phyloP scores from a whole-genome alignment of 53 echinoderm and acorn worm species.

The Apostichopus leukothele region DNA sequence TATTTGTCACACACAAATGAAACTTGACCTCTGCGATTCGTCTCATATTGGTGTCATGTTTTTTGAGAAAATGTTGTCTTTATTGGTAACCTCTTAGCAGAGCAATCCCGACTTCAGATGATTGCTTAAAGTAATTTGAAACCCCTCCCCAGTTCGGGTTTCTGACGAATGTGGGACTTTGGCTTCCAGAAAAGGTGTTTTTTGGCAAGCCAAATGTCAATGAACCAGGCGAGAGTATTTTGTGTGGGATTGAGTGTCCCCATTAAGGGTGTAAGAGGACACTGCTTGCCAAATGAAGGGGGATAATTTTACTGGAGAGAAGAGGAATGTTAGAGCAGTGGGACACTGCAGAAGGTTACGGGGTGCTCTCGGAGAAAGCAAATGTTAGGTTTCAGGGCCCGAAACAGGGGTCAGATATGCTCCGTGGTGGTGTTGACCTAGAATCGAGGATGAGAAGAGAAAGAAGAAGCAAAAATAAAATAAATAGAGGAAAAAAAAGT shows the following conservation, averaged over 20 bases:
- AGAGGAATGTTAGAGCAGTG: conserved; percentile 48
- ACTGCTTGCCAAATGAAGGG: conserved; percentile 55
- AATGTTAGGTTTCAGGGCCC: conserved; percentile 55
- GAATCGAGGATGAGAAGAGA: background rate
- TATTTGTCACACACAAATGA: conserved; percentile 52
- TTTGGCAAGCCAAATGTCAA: conserved; percentile 52
- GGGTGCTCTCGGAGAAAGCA: conserved; percentile 39
- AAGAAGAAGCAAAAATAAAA: background rate
- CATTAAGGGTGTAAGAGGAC: conserved; percentile 54
- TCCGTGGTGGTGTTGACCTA: conserved; percentile 44
- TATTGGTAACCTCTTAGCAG: conserved; percentile 47
- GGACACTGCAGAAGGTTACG: conserved; percentile 48
- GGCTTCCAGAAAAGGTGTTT: conserved; percentile 52
- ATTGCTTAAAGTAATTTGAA: conserved; percentile 48
- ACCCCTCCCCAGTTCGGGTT: conserved; percentile 53
- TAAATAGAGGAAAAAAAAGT: background rate
- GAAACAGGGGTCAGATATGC: conserved; percentile 50
- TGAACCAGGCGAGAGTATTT: conserved; percentile 46
- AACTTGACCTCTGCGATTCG: conserved; percentile 33
- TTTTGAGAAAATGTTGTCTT: conserved; percentile 53
- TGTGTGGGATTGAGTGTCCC: conserved; percentile 48
- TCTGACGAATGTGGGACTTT: conserved; percentile 50
- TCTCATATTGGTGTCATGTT: conserved; percentile 52
- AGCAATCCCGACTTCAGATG: conserved; percentile 33
- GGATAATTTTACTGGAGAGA: conserved; percentile 44